phyloP scores from a whole-genome alignment of 2,113 vertebrate genomes.

The Myrmecophaga tridactyla region DNA sequence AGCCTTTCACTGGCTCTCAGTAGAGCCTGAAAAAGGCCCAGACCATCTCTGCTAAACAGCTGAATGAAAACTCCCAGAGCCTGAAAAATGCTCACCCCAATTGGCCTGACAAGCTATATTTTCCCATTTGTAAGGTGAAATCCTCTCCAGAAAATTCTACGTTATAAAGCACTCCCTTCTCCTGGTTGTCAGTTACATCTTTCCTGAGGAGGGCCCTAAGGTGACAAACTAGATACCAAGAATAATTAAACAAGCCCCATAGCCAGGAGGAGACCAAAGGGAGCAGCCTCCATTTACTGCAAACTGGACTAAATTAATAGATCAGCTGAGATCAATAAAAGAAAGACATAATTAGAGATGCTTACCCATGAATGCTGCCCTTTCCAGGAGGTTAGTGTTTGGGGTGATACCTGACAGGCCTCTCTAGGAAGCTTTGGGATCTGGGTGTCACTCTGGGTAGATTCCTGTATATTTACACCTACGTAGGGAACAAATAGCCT shows the following conservation, averaged over 20 bases:
- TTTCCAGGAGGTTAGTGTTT: neutral
- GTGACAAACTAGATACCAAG: neutral
- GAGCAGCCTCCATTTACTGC: neutral
- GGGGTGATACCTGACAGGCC: neutral
- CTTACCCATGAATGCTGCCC: neutral
- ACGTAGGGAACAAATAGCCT: neutral
- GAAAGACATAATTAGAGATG: slow-evolving; percentile 32
- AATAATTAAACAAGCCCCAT: slow-evolving; percentile 30
- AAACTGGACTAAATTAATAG: neutral
- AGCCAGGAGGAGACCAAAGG: neutral
- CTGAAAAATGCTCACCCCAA: neutral
- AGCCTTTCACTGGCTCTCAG: neutral
- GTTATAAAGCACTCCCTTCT: neutral
- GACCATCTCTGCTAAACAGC: neutral
- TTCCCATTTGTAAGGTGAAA: slow-evolving; percentile 42
- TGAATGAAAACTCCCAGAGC: slow-evolving; percentile 24
- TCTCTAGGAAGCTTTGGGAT: neutral
- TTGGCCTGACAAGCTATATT: neutral
- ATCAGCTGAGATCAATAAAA: slow-evolving; percentile 53
- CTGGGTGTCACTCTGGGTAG: neutral
- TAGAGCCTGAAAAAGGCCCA: slow-evolving; percentile 27
- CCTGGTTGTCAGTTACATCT: neutral
- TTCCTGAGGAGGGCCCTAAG: slow-evolving; percentile 22
- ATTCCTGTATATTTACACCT: neutral
- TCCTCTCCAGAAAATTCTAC: slow-evolving; percentile 12